Base-by-base conservation (phyloP, 2,888 invertebrate genomes). In the Drosophila tripunctata region DNA sequence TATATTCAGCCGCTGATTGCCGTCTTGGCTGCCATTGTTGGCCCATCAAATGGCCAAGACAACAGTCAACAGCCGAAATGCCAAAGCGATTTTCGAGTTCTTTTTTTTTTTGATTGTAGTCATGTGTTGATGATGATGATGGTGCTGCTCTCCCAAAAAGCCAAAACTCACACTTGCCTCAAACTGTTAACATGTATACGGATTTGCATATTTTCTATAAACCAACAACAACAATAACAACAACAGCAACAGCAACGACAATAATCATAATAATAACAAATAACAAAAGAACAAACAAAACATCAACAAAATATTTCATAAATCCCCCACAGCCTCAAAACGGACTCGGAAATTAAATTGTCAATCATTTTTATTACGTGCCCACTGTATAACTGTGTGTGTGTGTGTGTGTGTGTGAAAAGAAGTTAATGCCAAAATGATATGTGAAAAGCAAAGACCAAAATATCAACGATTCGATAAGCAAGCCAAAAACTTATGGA, bases 351-450 rank as follows among this genome's bases (percentile, higher is more conserved):
- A 89, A 89, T 89, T 89, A 87, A 88, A 88, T 88, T 89, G 85
- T 88, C 89, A 88, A 86, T 88, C 88, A 88, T 78, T 88, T 89
- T 88, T 85, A 87, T 87, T 77, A 72, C 75, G 61, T 65, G 69
- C 66, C 60, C 68, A 64, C 52, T 14, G 38, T 19, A 21, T 15
- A 21, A 5, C 22, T 31, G 27, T 54, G 14, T 45, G 31, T 61
- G 40, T 22, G 8, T 56, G 40, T 63, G 70, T 51, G 70, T 64
- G 61, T 82, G 84, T 57, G 74, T 84, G 60, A 71, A 81, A 81
- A 84, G 78, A 76, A 81, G 71, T 81, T 84, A 74, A 81, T 76
- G 75, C 84, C 78, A 84, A 80, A 83, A 75, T 81, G 75, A 80
- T 83, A 82, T 76, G 83, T 71, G 83, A 79, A 75, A 74, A 75